Base-by-base conservation (phyloP, 2,888 invertebrate species). In the Ornithoptera priamus region DNA sequence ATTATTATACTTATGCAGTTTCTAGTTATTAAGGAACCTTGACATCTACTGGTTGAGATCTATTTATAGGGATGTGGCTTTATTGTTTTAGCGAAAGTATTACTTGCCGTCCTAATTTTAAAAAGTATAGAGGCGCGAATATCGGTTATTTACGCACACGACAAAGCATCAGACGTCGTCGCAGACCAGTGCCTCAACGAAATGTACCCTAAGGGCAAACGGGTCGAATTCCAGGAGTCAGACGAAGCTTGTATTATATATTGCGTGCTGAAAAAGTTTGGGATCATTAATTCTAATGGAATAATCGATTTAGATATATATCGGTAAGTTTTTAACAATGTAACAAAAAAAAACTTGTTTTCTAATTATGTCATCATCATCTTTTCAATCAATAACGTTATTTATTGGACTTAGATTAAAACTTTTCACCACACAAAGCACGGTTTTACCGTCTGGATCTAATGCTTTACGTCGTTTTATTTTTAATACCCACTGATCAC, bases 91-190 rank as follows among this genome's bases (percentile, higher is more conserved):
- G 71, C 63, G 60, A 69, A 30, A 39, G 60, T 63, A 20, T 1
- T 83, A 10, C 24, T 70, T 22, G 63, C 81, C 18, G 59, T 84
- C 2, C 71, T 83, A 15, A 56, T 86, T n/a, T 64, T 78, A 1
- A 74, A 71, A 18, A 73, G 76, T 3, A 70, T 78, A 2, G 74
- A 82, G 30, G 87, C 85, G 2, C 83, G 86, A 0, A 85, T 90
- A 56, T 89, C 92, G 1, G 90, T 91, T 0, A 92, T 91, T 89
- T 92, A 92, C 72, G 90, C 92, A 0, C 92, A 92, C 68, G 91
- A 92, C 69, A 86, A 84, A 59, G 70, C 81, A 0, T 89, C 88
- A 8, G 91, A 92, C 71, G 73, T 85, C 46, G 80, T 88, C 0
- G 90, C 89, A 0, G 77, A 85, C 36, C 86, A 89, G 68, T 92